These are phyloP conservation scores for Clamator glandarius DNA, from an alignment of 2,797 vertebrate species.

Conservation along the genomic window DNA sequence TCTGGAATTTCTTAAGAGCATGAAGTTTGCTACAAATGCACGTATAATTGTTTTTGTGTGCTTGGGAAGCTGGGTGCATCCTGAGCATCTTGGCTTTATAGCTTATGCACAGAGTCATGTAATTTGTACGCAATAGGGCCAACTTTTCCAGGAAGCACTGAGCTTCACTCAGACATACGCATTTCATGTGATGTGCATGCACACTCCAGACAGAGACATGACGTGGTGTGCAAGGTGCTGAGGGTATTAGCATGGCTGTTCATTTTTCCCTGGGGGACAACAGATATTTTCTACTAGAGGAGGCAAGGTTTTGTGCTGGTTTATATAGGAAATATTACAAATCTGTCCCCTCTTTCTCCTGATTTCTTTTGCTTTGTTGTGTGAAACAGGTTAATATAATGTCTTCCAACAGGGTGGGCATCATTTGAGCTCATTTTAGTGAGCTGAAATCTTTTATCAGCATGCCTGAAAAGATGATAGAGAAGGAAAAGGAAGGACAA, in stretches of 20 bases:
- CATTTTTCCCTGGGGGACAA: not conserved
- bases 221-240: not conserved
- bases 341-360: not conserved
- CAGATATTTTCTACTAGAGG: not conserved
- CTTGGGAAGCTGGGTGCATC: not conserved
- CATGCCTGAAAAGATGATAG: conserved; percentile 17
- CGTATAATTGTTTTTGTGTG: not conserved
- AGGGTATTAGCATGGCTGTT: not conserved
- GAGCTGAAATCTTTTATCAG: conserved; percentile 76
- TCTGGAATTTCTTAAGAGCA: not conserved
- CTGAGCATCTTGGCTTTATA: not conserved
- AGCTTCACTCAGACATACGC: not conserved
- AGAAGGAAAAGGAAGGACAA: not conserved
- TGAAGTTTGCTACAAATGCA: not conserved
- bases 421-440: conserved; percentile 76
- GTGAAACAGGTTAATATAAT: not conserved
- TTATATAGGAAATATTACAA: not conserved
- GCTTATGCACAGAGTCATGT: not conserved
- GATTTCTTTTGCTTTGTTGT: not conserved
- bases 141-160: not conserved
- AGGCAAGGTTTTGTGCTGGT: not conserved
- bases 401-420: conserved; percentile 78
- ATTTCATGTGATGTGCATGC: not conserved
- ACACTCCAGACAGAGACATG: not conserved
- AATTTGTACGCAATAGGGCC: not conserved